These are phyloP conservation scores for Alca torda DNA, from an alignment of 2,797 vertebrate species.

Conservation along the genomic window DNA sequence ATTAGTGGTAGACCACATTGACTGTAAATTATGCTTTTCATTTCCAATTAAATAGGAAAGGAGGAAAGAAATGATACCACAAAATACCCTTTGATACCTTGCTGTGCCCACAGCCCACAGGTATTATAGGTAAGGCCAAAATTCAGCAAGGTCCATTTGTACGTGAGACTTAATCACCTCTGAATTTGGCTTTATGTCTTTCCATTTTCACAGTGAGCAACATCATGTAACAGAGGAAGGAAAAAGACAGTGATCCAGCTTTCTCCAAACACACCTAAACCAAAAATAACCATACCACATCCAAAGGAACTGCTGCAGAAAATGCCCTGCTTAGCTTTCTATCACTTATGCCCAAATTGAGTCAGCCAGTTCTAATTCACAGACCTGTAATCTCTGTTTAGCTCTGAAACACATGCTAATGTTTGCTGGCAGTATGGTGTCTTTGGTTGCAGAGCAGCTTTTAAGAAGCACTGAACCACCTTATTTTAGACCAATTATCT, in stretches of 20 bases:
- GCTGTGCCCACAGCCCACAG: not conserved
- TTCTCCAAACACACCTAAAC: not conserved
- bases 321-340: not conserved
- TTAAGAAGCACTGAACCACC: not conserved
- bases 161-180: not conserved
- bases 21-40: not conserved
- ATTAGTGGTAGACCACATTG: not conserved
- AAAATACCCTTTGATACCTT: not conserved
- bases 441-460: not conserved
- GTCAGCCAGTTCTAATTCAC: not conserved
- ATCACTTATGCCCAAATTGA: not conserved
- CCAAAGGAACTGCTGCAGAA: not conserved
- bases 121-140: not conserved
- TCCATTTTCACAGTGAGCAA: not conserved
- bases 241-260: not conserved
- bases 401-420: not conserved
- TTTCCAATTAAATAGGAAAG: not conserved
- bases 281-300: not conserved
- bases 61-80: not conserved
- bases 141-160: not conserved
- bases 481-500: conserved; percentile 2
- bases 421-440: not conserved
- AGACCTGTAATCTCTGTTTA: not conserved
- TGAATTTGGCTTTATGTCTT: not conserved
- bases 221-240: not conserved